Evolutionary conservation across 2,888 invertebrate genomes (phyloP).

Genomic region (Poecilus cupreus): DNA sequence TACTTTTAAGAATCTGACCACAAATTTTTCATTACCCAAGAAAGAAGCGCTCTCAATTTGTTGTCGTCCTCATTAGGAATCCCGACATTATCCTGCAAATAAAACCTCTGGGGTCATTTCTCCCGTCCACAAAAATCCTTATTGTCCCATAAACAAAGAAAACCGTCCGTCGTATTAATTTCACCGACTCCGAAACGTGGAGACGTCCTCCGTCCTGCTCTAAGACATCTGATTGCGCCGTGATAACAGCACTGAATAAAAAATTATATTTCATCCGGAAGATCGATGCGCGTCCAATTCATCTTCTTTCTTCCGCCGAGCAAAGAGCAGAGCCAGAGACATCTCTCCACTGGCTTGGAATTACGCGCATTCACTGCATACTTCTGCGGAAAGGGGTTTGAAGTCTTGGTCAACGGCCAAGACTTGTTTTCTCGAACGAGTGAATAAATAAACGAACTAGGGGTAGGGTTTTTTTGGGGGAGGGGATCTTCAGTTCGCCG

Average conservation of each 20-base stretch:
- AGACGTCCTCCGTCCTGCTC: not conserved
- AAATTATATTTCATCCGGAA: conserved; percentile 32
- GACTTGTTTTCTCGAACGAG: conserved; percentile 20
- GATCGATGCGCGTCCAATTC: conserved; percentile 24
- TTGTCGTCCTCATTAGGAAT: not conserved
- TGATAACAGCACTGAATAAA: conserved; percentile 30
- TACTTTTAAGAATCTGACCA: not conserved
- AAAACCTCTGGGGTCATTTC: not conserved
- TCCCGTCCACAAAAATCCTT: not conserved
- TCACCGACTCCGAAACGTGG: too few relatives aligned
- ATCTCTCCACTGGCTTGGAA: conserved; percentile 25
- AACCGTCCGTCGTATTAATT: not conserved
- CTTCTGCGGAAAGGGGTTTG: not conserved
- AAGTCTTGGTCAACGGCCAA: conserved; percentile 8
- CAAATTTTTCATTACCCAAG: not conserved
- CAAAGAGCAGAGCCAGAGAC: not conserved
- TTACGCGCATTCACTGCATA: conserved; percentile 31
- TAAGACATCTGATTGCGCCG: conserved; percentile 9
- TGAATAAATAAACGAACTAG: conserved; percentile 19
- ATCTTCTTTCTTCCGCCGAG: conserved; percentile 11
- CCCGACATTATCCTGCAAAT: not conserved
- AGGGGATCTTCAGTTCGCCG: too few relatives aligned
- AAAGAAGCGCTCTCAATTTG: not conserved
- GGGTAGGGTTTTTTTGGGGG: not conserved
- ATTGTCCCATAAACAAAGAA: not conserved